These are phyloP conservation scores for Euphysa ruthae DNA, from an alignment of 30 jellyfish, hydroid and myxozoan genomes.

Conservation along the genomic window DNA sequence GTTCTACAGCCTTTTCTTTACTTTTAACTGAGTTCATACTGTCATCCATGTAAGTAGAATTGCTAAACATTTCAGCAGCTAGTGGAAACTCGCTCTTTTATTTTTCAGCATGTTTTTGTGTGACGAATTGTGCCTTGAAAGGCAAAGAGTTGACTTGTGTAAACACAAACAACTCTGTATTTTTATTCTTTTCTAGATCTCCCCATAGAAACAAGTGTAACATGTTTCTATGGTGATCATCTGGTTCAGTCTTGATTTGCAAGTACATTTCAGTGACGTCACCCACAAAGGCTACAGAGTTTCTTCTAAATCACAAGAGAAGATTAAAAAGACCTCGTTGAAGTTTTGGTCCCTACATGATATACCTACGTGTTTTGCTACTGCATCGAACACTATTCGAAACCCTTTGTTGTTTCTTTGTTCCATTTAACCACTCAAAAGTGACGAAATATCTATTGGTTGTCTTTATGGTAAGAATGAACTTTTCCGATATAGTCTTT, in stretches of 20 bases:
- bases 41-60: constrained; percentile 57
- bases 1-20: constrained; percentile 24
- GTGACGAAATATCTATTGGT: neutral
- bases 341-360: constrained; percentile 25
- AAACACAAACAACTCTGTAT: constrained; percentile 21
- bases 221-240: constrained; percentile 14
- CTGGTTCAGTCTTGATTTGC: constrained; percentile 1
- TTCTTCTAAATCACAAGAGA: constrained; percentile 18
- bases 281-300: constrained; percentile 55
- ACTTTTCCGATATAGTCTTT: neutral
- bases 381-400: too few relatives aligned
- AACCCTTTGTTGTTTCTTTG: constrained; percentile 4
- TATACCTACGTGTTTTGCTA: too few relatives aligned
- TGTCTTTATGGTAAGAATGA: neutral
- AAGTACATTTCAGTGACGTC: constrained; percentile 51
- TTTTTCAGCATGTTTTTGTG: constrained; percentile 26
- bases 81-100: constrained; percentile 18
- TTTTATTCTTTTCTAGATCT: constrained; percentile 5
- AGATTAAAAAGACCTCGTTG: neutral
- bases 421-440: neutral
- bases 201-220: too few relatives aligned
- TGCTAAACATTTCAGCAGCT: constrained; percentile 41
- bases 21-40: constrained; percentile 43
- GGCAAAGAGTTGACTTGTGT: constrained; percentile 20
- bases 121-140: constrained; percentile 38